Evolutionary conservation across 2,113 vertebrate species (phyloP).

Genomic region (Desmodus rotundus): DNA sequence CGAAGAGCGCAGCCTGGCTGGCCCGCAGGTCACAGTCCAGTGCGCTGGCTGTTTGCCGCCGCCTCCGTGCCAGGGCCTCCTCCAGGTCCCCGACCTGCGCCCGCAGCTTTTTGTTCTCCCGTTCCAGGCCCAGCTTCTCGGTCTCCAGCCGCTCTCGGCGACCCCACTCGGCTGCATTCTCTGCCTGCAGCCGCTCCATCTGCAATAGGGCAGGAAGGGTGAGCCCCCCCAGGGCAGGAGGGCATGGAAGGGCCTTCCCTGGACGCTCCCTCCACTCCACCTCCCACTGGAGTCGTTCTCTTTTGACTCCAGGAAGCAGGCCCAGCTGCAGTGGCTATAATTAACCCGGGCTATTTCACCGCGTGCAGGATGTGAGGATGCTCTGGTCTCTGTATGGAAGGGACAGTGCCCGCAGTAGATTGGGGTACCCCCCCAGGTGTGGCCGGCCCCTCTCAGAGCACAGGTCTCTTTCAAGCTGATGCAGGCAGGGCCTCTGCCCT

Average conservation of each 20-base stretch:
- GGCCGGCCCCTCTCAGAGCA: neutral
- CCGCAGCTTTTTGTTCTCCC: slow-evolving; percentile 97
- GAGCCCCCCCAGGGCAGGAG: neutral
- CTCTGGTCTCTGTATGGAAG: neutral
- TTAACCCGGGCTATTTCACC: slow-evolving; percentile 14
- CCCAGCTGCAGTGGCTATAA: slow-evolving; percentile 64
- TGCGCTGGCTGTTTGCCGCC: slow-evolving; percentile 90
- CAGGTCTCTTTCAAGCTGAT: neutral
- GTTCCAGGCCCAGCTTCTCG: slow-evolving; percentile 93
- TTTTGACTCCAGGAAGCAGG: slow-evolving; percentile 60
- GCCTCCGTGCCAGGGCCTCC: slow-evolving; percentile 91
- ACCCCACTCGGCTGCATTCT: slow-evolving; percentile 96
- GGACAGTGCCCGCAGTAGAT: neutral
- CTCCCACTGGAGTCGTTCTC: neutral
- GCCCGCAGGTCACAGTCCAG: slow-evolving; percentile 94
- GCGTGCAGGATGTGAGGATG: neutral
- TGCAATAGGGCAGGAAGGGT: slow-evolving; percentile 54
- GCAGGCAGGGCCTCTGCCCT: neutral
- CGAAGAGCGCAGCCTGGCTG: slow-evolving; percentile 93
- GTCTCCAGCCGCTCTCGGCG: slow-evolving; percentile 95
- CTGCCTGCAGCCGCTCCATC: slow-evolving; percentile 97
- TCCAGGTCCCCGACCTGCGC: slow-evolving; percentile 94
- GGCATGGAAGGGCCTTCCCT: neutral
- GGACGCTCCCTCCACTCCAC: neutral
- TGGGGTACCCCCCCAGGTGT: neutral